Evolutionary conservation across 2,888 invertebrate species (phyloP).

Genomic region (Drosophila mayaguana): DNA sequence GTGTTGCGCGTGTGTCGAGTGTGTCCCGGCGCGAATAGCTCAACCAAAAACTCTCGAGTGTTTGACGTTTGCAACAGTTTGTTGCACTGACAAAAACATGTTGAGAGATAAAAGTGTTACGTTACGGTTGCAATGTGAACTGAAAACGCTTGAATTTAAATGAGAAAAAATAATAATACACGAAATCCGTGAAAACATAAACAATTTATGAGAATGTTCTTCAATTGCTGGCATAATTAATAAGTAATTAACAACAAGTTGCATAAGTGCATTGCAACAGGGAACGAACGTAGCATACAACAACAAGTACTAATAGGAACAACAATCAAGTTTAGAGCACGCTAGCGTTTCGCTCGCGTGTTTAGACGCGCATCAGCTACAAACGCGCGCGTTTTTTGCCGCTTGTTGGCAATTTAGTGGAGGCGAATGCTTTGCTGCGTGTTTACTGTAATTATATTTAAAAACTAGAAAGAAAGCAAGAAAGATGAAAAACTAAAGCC

Average conservation of each 20-base stretch:
- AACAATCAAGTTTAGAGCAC: slow-evolving; percentile 20
- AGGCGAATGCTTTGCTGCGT: slow-evolving; percentile 65
- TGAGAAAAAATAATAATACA: neutral
- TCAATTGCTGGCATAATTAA: slow-evolving; percentile 6
- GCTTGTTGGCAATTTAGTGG: slow-evolving; percentile 72
- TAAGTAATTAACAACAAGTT: slow-evolving; percentile 32
- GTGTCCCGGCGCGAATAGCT: neutral
- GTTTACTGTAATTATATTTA: slow-evolving; percentile 82
- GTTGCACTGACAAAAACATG: slow-evolving; percentile 27
- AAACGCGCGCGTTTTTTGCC: slow-evolving; percentile 57
- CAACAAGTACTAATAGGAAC: slow-evolving; percentile 3
- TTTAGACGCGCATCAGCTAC: slow-evolving; percentile 37
- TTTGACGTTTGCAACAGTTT: slow-evolving; percentile 35
- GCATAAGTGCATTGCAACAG: slow-evolving; percentile 36
- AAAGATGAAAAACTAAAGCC: slow-evolving; percentile 40
- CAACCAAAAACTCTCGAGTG: slow-evolving; percentile 30
- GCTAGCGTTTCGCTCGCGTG: slow-evolving; percentile 56
- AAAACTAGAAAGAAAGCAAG: slow-evolving; percentile 19
- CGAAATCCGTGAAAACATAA: neutral
- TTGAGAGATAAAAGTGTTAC: neutral
- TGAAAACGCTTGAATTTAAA: neutral
- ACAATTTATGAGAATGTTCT: neutral
- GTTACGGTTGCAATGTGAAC: neutral
- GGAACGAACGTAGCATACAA: slow-evolving; percentile 9
- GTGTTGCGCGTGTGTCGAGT: slow-evolving; percentile 36